phyloP scores from a whole-genome alignment of 2,888 invertebrate species.

The Sarcophaga carnaria region DNA sequence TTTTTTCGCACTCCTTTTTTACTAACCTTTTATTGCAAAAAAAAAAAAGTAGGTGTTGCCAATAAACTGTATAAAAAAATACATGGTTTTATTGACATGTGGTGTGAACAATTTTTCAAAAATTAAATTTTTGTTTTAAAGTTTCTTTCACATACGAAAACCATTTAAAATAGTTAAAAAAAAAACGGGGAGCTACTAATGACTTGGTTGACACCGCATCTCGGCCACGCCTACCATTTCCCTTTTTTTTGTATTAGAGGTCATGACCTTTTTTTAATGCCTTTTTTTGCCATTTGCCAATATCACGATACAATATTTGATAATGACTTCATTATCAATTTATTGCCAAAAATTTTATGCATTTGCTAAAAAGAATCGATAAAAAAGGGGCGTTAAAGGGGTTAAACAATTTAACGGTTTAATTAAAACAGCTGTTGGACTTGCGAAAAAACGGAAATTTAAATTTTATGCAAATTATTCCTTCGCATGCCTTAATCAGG shows the following conservation, averaged over 20 bases:
- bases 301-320: neutral
- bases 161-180: conserved; percentile 38
- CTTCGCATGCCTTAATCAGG: too few relatives aligned
- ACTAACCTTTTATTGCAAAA: neutral
- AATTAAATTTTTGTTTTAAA: conserved; percentile 10
- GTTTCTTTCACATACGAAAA: neutral
- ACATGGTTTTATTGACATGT: conserved; percentile 52
- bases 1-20: neutral
- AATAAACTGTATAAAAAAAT: conserved; percentile 45
- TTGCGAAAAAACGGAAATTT: neutral
- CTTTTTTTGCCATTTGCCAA: neutral
- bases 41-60: conserved; percentile 60
- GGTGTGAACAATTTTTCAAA: conserved; percentile 31
- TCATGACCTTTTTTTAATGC: neutral
- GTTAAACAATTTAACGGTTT: neutral
- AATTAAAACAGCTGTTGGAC: neutral
- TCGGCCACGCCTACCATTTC: neutral
- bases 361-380: neutral
- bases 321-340: neutral
- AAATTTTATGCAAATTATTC: too few relatives aligned
- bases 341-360: neutral
- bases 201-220: neutral
- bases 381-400: neutral
- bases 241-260: neutral
- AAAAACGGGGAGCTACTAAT: conserved; percentile 8